phyloP scores from a whole-genome alignment of 2,888 invertebrate species.

The Hemicrepidius hirtus region DNA sequence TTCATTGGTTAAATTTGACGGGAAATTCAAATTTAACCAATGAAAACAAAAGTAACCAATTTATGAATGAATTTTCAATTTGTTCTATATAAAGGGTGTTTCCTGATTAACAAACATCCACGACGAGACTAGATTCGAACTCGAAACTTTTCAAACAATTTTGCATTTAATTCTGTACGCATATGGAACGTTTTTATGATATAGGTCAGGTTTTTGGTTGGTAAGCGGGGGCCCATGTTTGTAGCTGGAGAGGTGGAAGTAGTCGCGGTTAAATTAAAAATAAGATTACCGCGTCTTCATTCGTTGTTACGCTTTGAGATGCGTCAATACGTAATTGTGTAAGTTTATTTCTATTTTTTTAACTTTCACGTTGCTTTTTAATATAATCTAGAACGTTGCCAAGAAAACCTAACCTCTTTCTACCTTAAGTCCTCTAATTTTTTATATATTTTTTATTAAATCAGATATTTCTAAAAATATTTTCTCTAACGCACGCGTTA shows the following conservation, averaged over 20 bases:
- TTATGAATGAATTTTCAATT: no score
- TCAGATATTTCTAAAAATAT: conserved; percentile 14
- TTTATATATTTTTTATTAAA: background rate
- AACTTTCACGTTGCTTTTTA: background rate
- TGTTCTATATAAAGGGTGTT: no score
- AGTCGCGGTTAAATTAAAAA: conserved; percentile 27
- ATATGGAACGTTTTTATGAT: no score
- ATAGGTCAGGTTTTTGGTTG: no score
- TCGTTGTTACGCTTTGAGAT: background rate
- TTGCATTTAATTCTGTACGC: no score
- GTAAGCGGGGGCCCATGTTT: background rate
- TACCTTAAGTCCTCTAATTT: background rate
- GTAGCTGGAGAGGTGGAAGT: background rate
- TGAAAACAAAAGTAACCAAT: no score
- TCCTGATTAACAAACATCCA: no score
- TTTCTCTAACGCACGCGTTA: background rate
- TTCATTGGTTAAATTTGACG: no score
- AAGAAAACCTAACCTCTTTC: conserved; percentile 19
- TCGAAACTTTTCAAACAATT: no score
- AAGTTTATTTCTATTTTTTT: background rate
- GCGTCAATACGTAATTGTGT: background rate
- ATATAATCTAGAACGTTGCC: background rate
- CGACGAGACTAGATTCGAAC: no score
- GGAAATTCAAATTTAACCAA: no score
- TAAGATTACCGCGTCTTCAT: background rate